phyloP scores from a whole-genome alignment of 1,140 invertebrate genomes.

The Drosophila azteca region DNA sequence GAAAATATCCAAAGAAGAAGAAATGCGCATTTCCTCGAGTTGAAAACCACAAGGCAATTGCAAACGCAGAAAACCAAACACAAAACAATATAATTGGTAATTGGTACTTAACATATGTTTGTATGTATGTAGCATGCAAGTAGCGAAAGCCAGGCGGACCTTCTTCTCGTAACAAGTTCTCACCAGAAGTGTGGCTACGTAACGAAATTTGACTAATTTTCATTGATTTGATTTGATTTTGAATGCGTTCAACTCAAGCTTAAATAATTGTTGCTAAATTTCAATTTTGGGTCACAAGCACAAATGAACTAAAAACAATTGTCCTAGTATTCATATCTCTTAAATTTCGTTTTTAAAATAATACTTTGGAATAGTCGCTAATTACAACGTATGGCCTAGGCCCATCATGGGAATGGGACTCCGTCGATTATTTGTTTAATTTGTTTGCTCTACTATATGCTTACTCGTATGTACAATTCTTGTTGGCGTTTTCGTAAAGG shows the following conservation, averaged over 20 bases:
- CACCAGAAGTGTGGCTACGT: conserved; percentile 41
- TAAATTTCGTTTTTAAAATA: conserved; percentile 38
- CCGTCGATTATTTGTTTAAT: conserved; percentile 33
- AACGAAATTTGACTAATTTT: conserved; percentile 69
- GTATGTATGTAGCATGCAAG: conserved; percentile 27
- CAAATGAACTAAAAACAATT: conserved; percentile 67
- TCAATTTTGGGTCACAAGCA: conserved; percentile 43
- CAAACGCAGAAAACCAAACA: conserved; percentile 38
- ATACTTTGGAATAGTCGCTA: conserved; percentile 55
- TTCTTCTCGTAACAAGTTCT: conserved; percentile 56
- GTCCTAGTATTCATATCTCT: conserved; percentile 54
- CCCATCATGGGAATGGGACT: conserved; percentile 9
- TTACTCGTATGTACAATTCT: conserved; percentile 51
- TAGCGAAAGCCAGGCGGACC: conserved; percentile 29
- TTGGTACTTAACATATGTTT: conserved; percentile 26
- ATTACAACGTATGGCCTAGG: conserved; percentile 51
- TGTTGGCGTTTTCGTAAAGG: conserved; percentile 56
- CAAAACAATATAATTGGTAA: conserved; percentile 18
- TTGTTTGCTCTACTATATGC: conserved; percentile 29
- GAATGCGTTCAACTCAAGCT: conserved; percentile 59
- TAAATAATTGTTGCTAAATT: conserved; percentile 62
- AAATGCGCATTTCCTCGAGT: conserved; percentile 71
- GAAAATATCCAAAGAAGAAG: conserved; percentile 25
- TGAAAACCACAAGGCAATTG: conserved; percentile 75
- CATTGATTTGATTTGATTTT: conserved; percentile 51